Base-by-base conservation (phyloP, 2,113 vertebrate species). In the Tetrax tetrax region DNA sequence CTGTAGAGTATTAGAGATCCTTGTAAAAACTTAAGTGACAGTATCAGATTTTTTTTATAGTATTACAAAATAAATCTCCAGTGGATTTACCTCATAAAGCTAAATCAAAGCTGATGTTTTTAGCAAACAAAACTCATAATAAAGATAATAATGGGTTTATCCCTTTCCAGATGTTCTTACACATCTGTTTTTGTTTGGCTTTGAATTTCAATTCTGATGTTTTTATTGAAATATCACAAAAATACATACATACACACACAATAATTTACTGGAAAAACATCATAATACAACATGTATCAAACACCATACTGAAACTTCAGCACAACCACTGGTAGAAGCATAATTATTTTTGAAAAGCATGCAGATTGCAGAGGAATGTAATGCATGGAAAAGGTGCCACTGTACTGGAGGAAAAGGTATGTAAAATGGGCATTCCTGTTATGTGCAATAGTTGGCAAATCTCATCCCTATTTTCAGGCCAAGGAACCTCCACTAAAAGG, bases 101-200 rank as follows among this genome's bases (percentile, higher is more conserved):
- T 70, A 92, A 87, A 95, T 61, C 61, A 93, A 87, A 95, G 69
- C 48, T 69, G 77, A 91, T 50, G 15, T 47, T 93, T 90, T 90
- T 47, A 82, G 38, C 57, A 93, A 87, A 64, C 33, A 79, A 24
- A 8, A 19, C 12, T 63, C 59, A 57, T 84, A 82, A 87, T 86
- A 65, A 89, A 76, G 47, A 76, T 78, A 41, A 72, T 87, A 78
- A 89, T 80, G 19, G 20, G 4, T 56, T 92, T 87, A 87, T 83
- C 50, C 50, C 18, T 89, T 76, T 72, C 76, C 50, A 54, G 89
- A 89, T 91, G 80, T 77, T 91, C 54, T 79, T 92, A n/a, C 10
- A 53, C n/a, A 38, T 69, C 85, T 85, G 45, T 13, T 82, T 92
- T 76, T 65, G 4, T 16, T 85, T 95, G 74, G 23, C 27, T 83